Percentiles rank a stretch among this genome's conserved stretches.
Evolutionary conservation across 1,140 invertebrate genomes (phyloP).

Genomic region (Anoplolepis gracilipes): DNA sequence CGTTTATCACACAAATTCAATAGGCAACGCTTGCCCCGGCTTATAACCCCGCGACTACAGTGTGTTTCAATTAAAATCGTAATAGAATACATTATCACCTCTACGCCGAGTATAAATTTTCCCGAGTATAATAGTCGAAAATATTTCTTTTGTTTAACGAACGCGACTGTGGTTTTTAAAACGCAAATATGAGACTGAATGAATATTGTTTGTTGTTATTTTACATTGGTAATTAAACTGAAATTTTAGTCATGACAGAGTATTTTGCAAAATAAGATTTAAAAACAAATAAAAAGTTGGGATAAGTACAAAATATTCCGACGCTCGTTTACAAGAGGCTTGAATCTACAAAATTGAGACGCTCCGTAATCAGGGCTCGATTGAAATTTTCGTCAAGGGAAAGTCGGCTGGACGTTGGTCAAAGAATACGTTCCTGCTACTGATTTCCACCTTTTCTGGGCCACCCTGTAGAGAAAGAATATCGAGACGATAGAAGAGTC

Average conservation of each 20-base stretch:
- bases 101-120: constrained; percentile 42
- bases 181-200: background rate
- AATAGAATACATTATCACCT: constrained; percentile 62
- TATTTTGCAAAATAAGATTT: no score
- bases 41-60: constrained; percentile 29
- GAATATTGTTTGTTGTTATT: background rate
- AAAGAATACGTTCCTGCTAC: constrained; percentile 35
- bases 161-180: background rate
- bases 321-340: background rate
- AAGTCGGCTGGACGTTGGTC: constrained; percentile 44
- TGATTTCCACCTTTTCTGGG: constrained; percentile 60
- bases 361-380: constrained; percentile 8
- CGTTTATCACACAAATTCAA: constrained; percentile 59
- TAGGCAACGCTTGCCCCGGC: constrained; percentile 32
- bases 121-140: constrained; percentile 26
- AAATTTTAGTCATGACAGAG: background rate
- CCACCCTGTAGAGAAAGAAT: constrained; percentile 56
- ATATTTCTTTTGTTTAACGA: constrained; percentile 54
- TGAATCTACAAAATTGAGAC: constrained; percentile 8
- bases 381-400: constrained; percentile 43
- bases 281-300: background rate
- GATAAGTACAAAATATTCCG: background rate
- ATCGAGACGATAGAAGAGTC: constrained; percentile 34
- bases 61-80: constrained; percentile 60
- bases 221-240: background rate